Percentiles rank a stretch among this genome's conserved stretches.
Evolutionary conservation across 1,140 invertebrate species (phyloP).

Genomic region (Temnothorax longispinosus): DNA sequence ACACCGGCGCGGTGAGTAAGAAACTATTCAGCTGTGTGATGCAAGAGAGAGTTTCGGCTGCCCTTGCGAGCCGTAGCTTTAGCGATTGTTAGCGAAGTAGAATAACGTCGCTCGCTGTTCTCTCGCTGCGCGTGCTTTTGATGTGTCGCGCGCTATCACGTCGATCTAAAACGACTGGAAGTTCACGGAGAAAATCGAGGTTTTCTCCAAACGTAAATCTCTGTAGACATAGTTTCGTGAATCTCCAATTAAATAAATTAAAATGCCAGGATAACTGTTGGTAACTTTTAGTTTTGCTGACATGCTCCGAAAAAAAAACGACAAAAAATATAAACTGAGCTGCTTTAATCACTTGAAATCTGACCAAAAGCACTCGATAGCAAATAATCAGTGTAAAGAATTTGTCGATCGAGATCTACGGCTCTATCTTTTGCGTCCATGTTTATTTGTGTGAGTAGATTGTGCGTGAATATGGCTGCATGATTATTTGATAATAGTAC

Average conservation of each 20-base stretch:
- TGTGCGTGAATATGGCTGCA: not conserved
- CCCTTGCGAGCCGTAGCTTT: not conserved
- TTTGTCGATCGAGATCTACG: not conserved
- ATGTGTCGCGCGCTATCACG: not conserved
- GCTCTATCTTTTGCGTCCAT: not conserved
- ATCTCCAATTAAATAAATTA: not conserved
- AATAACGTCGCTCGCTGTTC: conserved; percentile 3
- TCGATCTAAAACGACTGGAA: not conserved
- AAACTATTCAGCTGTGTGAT: conserved; percentile 15
- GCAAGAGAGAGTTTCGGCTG: not conserved
- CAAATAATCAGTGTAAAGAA: not conserved
- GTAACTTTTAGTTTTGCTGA: not conserved
- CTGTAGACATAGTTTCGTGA: not conserved
- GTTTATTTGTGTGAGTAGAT: not conserved
- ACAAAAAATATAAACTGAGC: not conserved
- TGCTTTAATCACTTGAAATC: not conserved
- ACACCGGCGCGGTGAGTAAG: conserved; percentile 45
- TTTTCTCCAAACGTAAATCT: not conserved
- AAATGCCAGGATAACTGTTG: not conserved
- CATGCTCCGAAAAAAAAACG: not conserved
- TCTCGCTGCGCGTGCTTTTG: conserved; percentile 27
- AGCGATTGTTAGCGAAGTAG: conserved; percentile 30
- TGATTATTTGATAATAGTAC: not conserved
- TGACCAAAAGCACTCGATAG: not conserved
- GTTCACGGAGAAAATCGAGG: not conserved